Base-by-base conservation (phyloP, 1,140 invertebrate species). In the Drosophila athabasca region DNA sequence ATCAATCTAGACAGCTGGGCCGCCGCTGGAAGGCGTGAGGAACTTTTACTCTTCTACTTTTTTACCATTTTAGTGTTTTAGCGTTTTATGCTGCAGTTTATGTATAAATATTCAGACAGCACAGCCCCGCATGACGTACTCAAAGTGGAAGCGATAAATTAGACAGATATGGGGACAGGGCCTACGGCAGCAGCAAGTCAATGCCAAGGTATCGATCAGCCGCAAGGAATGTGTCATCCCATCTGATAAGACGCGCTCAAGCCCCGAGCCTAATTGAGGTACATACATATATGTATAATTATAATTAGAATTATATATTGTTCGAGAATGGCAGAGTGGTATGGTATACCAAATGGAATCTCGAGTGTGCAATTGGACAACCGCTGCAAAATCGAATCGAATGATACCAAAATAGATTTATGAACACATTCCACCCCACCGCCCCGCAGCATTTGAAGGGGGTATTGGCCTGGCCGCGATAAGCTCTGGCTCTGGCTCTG, bases 331-430 rank as follows among this genome's bases (percentile, higher is more conserved):
- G 9, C n/a, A 19, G 31, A 35, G 11, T 13, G 35, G 35, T 13
- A 13, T 4, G 1, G 31, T 9, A 31, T 31, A 13, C 11, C 11
- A 26, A 24, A 45, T 57, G 22, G 39, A 57, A 57, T 70, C 45
- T 70, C 8, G 35, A 41, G 52, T 57, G 9, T 35, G 13, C 49
- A 48, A 53, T 53, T 54, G 26, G 59, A 44, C 17, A 53, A 9
- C 11, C 22, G 50, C 31, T 31, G 62, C 26, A 39, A 35, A 67
- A 58, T 70, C 67, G 69, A 69, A 66, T 70, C 67, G 69, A 69
- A 66, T 70, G 67, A 15, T 15, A 4, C 44, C 15, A 76, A 76
- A 76, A 76, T 76, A 76, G 72, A 76, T 76, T 76, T 76, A 76
- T 76, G 73, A 76, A 61, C 73, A 60, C 71, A 76, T 59, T 41